Conservation (phyloP, 2,888 invertebrate species). For the Perizoma affinitatum region DNA sequence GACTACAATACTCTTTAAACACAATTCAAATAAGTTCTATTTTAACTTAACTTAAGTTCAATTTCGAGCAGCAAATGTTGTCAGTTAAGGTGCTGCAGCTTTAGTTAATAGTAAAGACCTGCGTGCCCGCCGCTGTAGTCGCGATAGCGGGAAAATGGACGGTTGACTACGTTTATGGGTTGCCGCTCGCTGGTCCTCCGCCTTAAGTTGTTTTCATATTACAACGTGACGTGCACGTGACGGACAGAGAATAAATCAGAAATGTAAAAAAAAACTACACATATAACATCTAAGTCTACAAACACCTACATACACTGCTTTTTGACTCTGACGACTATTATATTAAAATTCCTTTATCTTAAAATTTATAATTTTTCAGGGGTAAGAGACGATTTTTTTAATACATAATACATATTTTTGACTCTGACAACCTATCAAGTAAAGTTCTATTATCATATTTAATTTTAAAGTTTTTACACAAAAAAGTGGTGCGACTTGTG, state of each 20-base stretch:
- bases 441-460: too few species aligned
- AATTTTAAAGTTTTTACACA: too few species aligned
- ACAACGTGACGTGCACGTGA: conserved; percentile 20
- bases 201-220: conserved; percentile 63
- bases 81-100: conserved; percentile 41
- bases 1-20: conserved; percentile 26
- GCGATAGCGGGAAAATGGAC: conserved; percentile 81
- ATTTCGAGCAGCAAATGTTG: conserved; percentile 13
- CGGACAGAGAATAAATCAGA: conserved; percentile 6
- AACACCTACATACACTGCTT: too few species aligned
- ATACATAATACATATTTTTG: too few species aligned
- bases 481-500: too few species aligned
- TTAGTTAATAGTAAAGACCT: conserved; percentile 50
- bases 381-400: too few species aligned
- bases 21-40: conserved; percentile 41
- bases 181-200: conserved; percentile 66
- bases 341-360: too few species aligned
- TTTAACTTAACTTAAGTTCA: background rate
- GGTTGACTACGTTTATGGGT: conserved; percentile 83
- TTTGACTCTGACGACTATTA: too few species aligned
- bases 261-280: background rate
- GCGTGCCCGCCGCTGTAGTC: conserved; percentile 74
- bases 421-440: too few species aligned
- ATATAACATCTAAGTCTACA: too few species aligned
- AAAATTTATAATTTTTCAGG: too few species aligned